These are phyloP conservation scores for Lasioglossum calceatum DNA, from an alignment of 2,888 invertebrate genomes.

Conservation along the genomic window DNA sequence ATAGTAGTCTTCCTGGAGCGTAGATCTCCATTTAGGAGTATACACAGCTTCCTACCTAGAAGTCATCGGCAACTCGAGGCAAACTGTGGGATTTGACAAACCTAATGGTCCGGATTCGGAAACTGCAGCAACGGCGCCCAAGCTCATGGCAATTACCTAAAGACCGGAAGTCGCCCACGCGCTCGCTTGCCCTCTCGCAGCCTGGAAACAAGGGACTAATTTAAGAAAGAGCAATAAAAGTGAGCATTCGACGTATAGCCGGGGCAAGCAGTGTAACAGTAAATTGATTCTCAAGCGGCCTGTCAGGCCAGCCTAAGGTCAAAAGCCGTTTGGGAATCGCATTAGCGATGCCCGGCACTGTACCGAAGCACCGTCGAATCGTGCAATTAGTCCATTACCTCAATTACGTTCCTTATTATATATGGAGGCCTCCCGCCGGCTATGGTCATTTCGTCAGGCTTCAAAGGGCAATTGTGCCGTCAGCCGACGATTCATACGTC, in stretches of 20 bases:
- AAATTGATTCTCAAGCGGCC: constrained; percentile 81
- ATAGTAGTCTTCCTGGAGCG: not conserved
- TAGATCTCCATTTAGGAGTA: not conserved
- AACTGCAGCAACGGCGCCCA: not conserved
- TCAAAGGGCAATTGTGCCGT: constrained; percentile 56
- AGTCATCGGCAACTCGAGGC: not conserved
- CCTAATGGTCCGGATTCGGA: not conserved
- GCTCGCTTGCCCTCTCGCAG: not conserved
- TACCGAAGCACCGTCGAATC: constrained; percentile 70
- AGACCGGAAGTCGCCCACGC: constrained; percentile 39
- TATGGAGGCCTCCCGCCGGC: constrained; percentile 35
- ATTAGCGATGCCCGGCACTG: constrained; percentile 74
- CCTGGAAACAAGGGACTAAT: constrained; percentile 36
- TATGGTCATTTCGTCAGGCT: constrained; percentile 33
- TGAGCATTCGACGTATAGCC: constrained; percentile 37
- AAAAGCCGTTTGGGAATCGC: constrained; percentile 81
- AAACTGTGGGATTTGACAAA: not conserved
- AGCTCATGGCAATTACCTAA: constrained; percentile 20
- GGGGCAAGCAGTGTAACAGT: constrained; percentile 49
- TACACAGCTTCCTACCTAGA: not conserved
- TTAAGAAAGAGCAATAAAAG: constrained; percentile 57
- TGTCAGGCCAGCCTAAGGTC: constrained; percentile 72
- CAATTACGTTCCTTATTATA: constrained; percentile 78
- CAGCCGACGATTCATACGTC: constrained; percentile 23
- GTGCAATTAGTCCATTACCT: constrained; percentile 81